A percentile compares a stretch with the other conserved stretches of the same genome.
These are phyloP conservation scores for Choreutis nemorana DNA, from an alignment of 2,888 invertebrate genomes.

Conservation along the genomic window DNA sequence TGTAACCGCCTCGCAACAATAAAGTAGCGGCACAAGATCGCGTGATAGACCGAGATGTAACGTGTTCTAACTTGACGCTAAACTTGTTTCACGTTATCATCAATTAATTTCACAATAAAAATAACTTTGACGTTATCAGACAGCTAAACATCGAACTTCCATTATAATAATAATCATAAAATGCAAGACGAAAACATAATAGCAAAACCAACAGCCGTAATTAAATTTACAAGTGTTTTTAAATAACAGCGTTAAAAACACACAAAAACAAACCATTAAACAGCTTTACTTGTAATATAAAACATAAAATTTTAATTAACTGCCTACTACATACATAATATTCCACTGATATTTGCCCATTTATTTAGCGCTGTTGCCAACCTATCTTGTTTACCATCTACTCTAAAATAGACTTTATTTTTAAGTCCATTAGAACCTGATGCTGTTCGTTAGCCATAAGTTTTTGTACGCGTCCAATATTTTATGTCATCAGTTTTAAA, in stretches of 20 bases:
- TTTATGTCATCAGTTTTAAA: conserved; percentile 37
- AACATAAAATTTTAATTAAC: conserved; percentile 22
- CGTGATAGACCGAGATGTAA: conserved; percentile 11
- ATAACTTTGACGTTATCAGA: too few species aligned
- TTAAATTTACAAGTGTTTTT: conserved; percentile 6
- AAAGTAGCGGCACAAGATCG: conserved; percentile 10
- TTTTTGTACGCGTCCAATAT: conserved; percentile 23
- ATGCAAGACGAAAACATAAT: too few species aligned
- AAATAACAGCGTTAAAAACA: conserved; percentile 3
- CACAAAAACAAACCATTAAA: conserved; percentile 9
- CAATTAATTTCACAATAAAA: too few species aligned
- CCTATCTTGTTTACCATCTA: conserved; percentile 7
- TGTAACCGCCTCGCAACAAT: conserved; percentile 11
- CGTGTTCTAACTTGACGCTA: too few species aligned
- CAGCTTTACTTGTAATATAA: conserved; percentile 7
- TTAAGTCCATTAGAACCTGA: conserved; percentile 9
- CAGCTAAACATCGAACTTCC: too few species aligned
- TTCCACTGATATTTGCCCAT: too few species aligned
- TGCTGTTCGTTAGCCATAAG: conserved; percentile 13
- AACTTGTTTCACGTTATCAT: conserved; percentile 15
- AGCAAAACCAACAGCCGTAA: too few species aligned
- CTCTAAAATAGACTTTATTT: too few species aligned
- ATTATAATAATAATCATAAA: too few species aligned
- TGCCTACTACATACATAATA: conserved; percentile 21
- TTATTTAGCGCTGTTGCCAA: conserved; percentile 19